A percentile compares a stretch with the other conserved stretches of the same genome.
Conservation (phyloP, 2,113 vertebrate genomes). For the Cavia porcellus region DNA sequence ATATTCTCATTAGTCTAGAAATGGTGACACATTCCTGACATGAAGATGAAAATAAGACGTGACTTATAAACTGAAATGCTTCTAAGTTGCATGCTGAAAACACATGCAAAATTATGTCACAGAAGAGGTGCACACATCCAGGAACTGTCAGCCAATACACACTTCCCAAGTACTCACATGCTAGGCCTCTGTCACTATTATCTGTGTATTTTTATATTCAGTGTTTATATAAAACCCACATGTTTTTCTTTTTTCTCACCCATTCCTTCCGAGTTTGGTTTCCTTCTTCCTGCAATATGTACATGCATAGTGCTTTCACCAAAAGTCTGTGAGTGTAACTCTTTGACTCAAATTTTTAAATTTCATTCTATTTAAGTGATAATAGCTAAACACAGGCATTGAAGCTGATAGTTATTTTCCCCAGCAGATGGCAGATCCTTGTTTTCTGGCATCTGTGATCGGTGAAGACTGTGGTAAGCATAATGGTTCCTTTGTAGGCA, state of each 20-base stretch:
- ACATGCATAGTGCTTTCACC: background rate
- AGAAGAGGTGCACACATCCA: background rate
- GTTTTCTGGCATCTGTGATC: conserved; percentile 40
- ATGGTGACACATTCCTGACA: conserved; percentile 33
- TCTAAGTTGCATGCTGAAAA: conserved; percentile 48
- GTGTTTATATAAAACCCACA: background rate
- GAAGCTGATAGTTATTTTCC: conserved; percentile 2
- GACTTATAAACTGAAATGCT: conserved; percentile 27
- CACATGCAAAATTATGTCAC: conserved; percentile 26
- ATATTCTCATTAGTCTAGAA: conserved; percentile 37
- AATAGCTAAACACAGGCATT: background rate
- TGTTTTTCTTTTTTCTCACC: background rate
- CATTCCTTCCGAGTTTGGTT: conserved; percentile 49
- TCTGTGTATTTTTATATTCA: background rate
- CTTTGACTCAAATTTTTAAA: conserved; percentile 34
- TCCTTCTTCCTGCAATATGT: background rate
- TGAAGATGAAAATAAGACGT: conserved; percentile 50
- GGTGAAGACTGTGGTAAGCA: background rate
- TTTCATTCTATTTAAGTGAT: conserved; percentile 34
- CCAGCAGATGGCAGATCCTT: background rate
- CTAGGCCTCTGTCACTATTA: background rate
- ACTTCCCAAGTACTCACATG: background rate
- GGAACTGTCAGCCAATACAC: background rate
- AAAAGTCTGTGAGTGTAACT: background rate
- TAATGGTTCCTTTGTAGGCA: conserved; percentile 32